phyloP scores from a whole-genome alignment of 2,888 invertebrate species.

The Ceriagrion tenellum region DNA sequence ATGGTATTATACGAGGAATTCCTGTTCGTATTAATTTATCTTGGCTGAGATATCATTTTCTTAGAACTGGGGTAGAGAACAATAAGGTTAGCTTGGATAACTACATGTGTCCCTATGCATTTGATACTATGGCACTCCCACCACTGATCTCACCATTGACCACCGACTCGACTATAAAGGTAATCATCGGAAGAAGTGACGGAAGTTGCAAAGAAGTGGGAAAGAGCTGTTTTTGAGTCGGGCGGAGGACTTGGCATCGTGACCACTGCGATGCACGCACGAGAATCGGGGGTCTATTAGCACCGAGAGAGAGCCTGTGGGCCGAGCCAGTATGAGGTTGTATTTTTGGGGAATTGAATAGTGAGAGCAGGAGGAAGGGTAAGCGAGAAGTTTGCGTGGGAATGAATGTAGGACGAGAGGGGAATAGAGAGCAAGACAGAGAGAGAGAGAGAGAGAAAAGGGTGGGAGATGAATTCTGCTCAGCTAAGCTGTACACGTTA shows the following conservation, averaged over 20 bases:
- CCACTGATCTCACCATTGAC: too few relatives aligned
- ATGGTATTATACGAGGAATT: too few relatives aligned
- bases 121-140: too few relatives aligned
- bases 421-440: neutral
- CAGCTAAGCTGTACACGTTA: neutral
- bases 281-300: neutral
- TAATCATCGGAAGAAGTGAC: neutral
- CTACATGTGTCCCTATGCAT: too few relatives aligned
- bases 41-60: too few relatives aligned
- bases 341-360: slow-evolving; percentile 16
- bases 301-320: neutral
- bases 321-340: neutral
- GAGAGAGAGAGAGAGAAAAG: neutral
- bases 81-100: too few relatives aligned
- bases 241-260: neutral
- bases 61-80: too few relatives aligned
- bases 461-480: neutral
- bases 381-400: neutral
- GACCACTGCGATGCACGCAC: neutral
- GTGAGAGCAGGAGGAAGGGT: neutral
- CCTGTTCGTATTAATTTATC: too few relatives aligned
- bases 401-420: neutral
- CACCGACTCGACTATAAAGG: too few relatives aligned
- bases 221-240: neutral
- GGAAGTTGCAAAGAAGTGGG: neutral